Percentiles rank a stretch among this genome's conserved stretches.
phyloP scores from a whole-genome alignment of 2,888 invertebrate species.

The Tenthredo scrophulariae region DNA sequence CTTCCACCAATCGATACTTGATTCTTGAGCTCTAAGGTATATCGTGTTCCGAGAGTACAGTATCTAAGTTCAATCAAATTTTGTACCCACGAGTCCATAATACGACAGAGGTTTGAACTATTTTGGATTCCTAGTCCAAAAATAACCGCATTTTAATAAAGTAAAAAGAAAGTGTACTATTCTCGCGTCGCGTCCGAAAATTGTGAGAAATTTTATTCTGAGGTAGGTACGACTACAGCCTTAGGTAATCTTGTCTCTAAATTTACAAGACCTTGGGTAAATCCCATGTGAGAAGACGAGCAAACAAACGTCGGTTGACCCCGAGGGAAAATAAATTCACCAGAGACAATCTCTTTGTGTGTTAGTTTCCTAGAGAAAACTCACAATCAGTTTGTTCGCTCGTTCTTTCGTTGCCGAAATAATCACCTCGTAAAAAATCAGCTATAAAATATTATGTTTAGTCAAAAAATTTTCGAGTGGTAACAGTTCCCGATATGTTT shows the following conservation, averaged over 20 bases:
- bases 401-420: neutral
- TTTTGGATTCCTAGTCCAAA: neutral
- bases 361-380: neutral
- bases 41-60: neutral
- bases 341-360: slow-evolving; percentile 35
- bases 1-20: neutral
- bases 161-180: neutral
- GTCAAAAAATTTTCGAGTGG: neutral
- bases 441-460: neutral
- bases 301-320: slow-evolving; percentile 22
- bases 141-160: slow-evolving; percentile 10
- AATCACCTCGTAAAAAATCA: neutral
- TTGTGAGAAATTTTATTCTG: neutral
- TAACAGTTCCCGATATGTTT: neutral
- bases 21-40: neutral
- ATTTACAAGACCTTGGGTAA: slow-evolving; percentile 16
- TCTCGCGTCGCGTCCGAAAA: neutral
- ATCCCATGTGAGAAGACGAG: neutral
- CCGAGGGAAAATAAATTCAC: slow-evolving; percentile 20
- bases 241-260: slow-evolving; percentile 14
- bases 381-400: neutral
- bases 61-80: neutral
- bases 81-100: neutral
- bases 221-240: neutral
- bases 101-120: neutral